Evolutionary conservation across 37 sponge, comb jelly and placozoan genomes (phyloP), one percentile per base, ranked within the genome.

Genomic region (Petrosia ficiformis): DNA sequence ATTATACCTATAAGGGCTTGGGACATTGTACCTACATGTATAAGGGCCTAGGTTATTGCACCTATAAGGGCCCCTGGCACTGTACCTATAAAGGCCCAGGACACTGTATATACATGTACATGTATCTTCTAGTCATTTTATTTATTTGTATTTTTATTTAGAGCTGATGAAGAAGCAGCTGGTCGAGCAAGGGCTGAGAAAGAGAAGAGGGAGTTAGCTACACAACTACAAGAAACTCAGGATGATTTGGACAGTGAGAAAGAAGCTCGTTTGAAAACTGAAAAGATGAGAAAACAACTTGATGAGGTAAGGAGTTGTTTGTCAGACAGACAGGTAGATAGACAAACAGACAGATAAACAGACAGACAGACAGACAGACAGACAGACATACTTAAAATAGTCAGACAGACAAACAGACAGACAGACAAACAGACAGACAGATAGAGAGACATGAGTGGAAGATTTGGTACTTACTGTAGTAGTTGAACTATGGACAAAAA

Each of bases 231-330:
- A 36, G 99, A 98, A 57, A 68, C 86, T 4, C 92, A 87, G 74
- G 99, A 98, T 65, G 99, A 98, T 70, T 72, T 98, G 28, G 99
- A 98, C 34, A 61, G 84, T 1, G 99, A 98, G 79, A 78, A 79
- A 57, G 92, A 89, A 30, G 85, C 82, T 1, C 68, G 79, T 10
- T 65, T 48, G 40, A 83, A 85, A 57, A 87, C 71, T 4, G 99
- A 98, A 54, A 87, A 85, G 58, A 58, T 67, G 56, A 77, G 79
- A 31, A 65, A 83, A 70, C 87, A 88, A 28, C 77, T 93, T 16
- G 82, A 90, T 42, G 91, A 90, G 24, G 94, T 92, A 39, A 72
- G 92, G 79, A 19, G 0, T 14, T 40, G 26, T n/a, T 2, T 36
- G n/a, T n/a, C n/a, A n/a, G n/a, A n/a, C n/a, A n/a, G n/a, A n/a